These are phyloP conservation scores for Chromis chromis DNA, from an alignment of 2,797 vertebrate species.

Conservation along the genomic window DNA sequence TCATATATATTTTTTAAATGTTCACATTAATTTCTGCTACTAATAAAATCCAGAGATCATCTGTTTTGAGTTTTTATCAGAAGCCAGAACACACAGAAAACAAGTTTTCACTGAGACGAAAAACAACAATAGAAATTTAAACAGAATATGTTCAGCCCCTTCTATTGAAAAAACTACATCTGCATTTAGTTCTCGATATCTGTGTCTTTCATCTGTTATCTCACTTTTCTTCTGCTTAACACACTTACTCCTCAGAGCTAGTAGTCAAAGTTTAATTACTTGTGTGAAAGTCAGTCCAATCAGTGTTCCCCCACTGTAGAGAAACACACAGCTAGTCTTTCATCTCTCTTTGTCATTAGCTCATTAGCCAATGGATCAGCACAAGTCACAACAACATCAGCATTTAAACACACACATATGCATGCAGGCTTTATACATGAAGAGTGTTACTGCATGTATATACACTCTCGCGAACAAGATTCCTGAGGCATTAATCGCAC, in stretches of 20 bases:
- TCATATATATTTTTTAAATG: background rate
- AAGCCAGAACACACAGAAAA: too few species aligned
- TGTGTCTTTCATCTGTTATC: background rate
- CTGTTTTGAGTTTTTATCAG: too few species aligned
- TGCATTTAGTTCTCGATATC: too few species aligned
- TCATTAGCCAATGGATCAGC: background rate
- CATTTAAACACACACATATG: slow-evolving; percentile 6
- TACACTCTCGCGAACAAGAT: slow-evolving; percentile 11
- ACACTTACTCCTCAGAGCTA: background rate
- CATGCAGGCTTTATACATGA: background rate
- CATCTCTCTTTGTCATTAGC: slow-evolving; percentile 22
- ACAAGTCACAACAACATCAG: background rate
- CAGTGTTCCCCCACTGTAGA: background rate
- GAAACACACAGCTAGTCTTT: slow-evolving; percentile 1
- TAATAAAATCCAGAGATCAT: background rate
- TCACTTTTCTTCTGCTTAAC: background rate
- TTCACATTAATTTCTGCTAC: background rate
- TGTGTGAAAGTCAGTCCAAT: slow-evolving; percentile 27
- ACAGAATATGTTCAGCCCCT: too few species aligned
- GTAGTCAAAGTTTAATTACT: background rate
- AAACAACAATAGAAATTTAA: too few species aligned
- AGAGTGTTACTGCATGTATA: background rate
- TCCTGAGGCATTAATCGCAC: slow-evolving; percentile 5
- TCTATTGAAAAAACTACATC: too few species aligned
- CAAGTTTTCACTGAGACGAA: too few species aligned